Conservation (phyloP, 2,797 vertebrate genomes). For the Ciconia nigra region DNA sequence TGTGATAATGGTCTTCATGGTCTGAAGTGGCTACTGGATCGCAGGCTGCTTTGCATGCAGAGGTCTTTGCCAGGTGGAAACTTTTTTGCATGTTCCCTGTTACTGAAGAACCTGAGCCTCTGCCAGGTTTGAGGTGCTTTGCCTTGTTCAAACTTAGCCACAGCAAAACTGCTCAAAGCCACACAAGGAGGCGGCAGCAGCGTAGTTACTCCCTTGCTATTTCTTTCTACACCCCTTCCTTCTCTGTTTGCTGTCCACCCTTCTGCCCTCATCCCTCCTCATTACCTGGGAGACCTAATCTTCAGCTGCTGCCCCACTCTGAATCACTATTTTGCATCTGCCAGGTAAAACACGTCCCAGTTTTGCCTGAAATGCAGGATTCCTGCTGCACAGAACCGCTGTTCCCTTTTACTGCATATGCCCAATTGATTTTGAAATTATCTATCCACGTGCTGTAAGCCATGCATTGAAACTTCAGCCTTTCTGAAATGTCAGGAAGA, state of each 20-base stretch:
- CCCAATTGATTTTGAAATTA: rapidly evolving
- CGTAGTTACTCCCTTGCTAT: rapidly evolving
- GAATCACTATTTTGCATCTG: not conserved
- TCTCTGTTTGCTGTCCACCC: not conserved
- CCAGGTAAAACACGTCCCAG: not conserved
- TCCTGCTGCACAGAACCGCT: rapidly evolving
- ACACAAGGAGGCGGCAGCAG: rapidly evolving
- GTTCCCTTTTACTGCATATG: rapidly evolving
- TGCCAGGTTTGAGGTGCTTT: not conserved
- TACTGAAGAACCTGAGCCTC: rapidly evolving
- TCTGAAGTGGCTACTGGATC: not conserved
- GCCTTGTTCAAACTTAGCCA: not conserved
- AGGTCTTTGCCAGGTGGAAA: not conserved
- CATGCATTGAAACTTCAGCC: not conserved
- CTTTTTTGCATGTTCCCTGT: rapidly evolving
- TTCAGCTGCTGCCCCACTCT: not conserved
- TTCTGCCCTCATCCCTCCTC: not conserved
- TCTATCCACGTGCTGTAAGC: rapidly evolving
- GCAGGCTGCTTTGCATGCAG: rapidly evolving
- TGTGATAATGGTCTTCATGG: rapidly evolving
- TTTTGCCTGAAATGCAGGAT: not conserved
- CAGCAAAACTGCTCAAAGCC: not conserved
- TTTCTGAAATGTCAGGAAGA: not conserved
- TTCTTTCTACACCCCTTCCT: not conserved
- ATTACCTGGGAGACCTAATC: not conserved